These are phyloP conservation scores for Rhea pennata DNA, from an alignment of 2,113 vertebrate genomes.

Conservation along the genomic window DNA sequence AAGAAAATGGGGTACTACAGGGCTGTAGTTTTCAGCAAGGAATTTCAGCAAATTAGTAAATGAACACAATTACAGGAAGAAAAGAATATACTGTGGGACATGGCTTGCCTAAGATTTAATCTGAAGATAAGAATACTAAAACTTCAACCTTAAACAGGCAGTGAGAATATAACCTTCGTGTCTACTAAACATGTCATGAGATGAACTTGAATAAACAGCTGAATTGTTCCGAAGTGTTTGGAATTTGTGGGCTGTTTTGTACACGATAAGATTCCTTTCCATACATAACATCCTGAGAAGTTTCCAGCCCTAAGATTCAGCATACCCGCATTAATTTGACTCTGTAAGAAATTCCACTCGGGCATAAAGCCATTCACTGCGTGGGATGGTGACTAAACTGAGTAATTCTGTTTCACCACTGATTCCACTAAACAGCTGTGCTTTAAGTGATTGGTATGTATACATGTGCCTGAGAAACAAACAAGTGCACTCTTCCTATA, in stretches of 20 bases:
- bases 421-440: not conserved
- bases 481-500: not conserved
- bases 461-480: not conserved
- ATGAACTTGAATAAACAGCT: not conserved
- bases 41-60: not conserved
- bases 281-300: not conserved
- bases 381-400: not conserved
- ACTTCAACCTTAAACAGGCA: not conserved
- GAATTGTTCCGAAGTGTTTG: not conserved
- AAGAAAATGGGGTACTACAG: not conserved
- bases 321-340: not conserved
- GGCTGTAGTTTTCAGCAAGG: not conserved
- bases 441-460: not conserved
- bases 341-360: not conserved
- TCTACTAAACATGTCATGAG: not conserved
- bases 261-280: not conserved
- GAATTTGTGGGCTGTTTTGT: not conserved
- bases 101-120: not conserved
- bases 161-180: not conserved
- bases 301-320: not conserved
- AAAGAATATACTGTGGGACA: not conserved
- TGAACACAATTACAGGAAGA: not conserved
- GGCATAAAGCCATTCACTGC: rapidly evolving
- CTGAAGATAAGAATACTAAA: not conserved
- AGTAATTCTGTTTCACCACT: not conserved